phyloP scores from a whole-genome alignment of 2,888 invertebrate genomes.

The Lamellibrachia satsuma region DNA sequence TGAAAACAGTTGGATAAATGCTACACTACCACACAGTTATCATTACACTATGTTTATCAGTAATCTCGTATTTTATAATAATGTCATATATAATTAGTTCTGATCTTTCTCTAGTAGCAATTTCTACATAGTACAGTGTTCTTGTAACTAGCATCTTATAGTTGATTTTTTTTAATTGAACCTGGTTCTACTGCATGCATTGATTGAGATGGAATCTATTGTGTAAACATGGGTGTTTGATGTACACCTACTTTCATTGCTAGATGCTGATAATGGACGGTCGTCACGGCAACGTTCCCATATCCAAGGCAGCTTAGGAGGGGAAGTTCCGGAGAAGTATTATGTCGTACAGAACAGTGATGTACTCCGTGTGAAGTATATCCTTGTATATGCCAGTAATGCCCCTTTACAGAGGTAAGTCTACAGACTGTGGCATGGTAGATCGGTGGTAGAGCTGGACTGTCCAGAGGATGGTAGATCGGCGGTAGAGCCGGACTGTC shows the following conservation, averaged over 20 bases:
- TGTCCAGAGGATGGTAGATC: no score
- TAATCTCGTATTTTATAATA: no score
- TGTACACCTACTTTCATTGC: not conserved
- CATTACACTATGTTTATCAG: no score
- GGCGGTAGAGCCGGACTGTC: no score
- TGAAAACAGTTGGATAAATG: no score
- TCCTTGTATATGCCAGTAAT: constrained; percentile 73
- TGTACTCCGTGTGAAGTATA: constrained; percentile 78
- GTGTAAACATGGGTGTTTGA: not conserved
- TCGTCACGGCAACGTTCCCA: constrained; percentile 20
- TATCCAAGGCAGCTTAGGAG: constrained; percentile 52
- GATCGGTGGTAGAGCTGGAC: no score
- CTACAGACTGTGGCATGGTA: not conserved
- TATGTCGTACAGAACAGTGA: constrained; percentile 82
- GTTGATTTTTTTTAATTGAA: no score
- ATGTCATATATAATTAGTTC: no score
- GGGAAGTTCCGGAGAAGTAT: constrained; percentile 75
- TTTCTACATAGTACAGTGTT: no score
- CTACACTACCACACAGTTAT: no score
- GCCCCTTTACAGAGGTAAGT: not conserved
- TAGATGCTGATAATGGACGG: not conserved
- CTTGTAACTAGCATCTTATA: no score
- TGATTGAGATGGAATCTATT: not conserved
- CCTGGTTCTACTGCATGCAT: not conserved
- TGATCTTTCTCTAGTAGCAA: no score